A percentile compares a stretch with the other conserved stretches of the same genome.
Evolutionary conservation across 2,888 invertebrate species (phyloP).

Genomic region (Lacanobia wlatinum): DNA sequence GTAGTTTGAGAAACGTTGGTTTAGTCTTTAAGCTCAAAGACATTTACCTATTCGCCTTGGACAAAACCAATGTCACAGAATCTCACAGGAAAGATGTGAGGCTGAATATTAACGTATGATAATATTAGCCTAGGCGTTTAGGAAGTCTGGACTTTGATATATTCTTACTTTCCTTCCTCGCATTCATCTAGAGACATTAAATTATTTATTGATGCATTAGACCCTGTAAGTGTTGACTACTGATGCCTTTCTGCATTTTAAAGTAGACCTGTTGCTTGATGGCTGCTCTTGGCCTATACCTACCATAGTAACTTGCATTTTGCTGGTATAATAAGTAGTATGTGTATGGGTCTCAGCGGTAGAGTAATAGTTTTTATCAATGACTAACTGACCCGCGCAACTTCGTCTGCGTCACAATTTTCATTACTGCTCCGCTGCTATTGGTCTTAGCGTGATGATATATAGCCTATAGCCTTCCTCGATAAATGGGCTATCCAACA

Average conservation of each 20-base stretch:
- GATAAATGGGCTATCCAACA: no score
- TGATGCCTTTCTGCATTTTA: not conserved
- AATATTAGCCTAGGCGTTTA: slow-evolving; percentile 38
- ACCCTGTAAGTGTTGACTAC: not conserved
- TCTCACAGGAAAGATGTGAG: slow-evolving; percentile 42
- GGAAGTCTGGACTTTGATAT: slow-evolving; percentile 41
- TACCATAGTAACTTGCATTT: not conserved
- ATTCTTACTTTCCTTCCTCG: slow-evolving; percentile 49
- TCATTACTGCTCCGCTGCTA: no score
- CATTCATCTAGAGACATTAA: slow-evolving; percentile 16
- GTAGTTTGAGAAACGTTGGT: no score
- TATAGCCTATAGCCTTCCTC: no score
- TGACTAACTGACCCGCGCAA: no score
- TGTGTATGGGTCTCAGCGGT: not conserved
- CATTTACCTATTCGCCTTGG: not conserved
- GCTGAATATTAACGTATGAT: slow-evolving; percentile 52
- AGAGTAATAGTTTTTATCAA: not conserved
- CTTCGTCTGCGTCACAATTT: no score
- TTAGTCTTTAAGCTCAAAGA: no score
- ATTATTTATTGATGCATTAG: slow-evolving; percentile 18
- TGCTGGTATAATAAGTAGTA: no score
- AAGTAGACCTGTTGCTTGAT: not conserved
- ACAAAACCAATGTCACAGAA: slow-evolving; percentile 36
- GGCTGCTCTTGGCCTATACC: not conserved
- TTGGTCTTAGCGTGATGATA: no score